Percentiles rank a stretch among this genome's conserved stretches.
phyloP scores from a whole-genome alignment of 2,113 vertebrate species.

The Neodon shergylaensis region DNA sequence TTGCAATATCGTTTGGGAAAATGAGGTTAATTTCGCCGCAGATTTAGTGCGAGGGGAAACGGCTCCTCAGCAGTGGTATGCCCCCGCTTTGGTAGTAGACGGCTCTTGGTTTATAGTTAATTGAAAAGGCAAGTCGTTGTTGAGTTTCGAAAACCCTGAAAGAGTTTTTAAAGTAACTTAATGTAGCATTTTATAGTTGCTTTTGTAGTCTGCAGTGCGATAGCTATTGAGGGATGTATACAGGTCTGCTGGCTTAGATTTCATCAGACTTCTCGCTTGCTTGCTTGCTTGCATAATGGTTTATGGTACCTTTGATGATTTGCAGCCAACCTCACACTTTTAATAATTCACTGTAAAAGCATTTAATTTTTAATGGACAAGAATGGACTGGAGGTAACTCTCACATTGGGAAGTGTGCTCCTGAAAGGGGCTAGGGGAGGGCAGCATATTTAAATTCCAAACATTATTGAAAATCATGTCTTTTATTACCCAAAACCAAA shows the following conservation, averaged over 20 bases:
- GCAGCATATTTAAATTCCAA: constrained; percentile 82
- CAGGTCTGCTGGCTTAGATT: constrained; percentile 79
- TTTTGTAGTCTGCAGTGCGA: constrained; percentile 73
- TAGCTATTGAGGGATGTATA: constrained; percentile 70
- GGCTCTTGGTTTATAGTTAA: constrained; percentile 74
- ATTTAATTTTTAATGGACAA: constrained; percentile 89
- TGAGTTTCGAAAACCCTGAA: constrained; percentile 82
- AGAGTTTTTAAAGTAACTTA: constrained; percentile 82
- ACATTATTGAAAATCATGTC: constrained; percentile 83
- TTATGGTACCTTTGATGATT: constrained; percentile 86
- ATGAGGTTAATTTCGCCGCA: constrained; percentile 64
- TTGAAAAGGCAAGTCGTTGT: constrained; percentile 80
- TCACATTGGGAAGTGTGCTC: constrained; percentile 80
- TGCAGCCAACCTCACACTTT: constrained; percentile 85
- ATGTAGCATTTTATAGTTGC: constrained; percentile 76
- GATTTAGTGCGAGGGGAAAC: constrained; percentile 57
- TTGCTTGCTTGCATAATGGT: constrained; percentile 75
- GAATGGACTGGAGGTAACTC: constrained; percentile 80
- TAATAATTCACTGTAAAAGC: constrained; percentile 87
- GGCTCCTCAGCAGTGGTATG: constrained; percentile 48
- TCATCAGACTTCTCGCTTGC: constrained; percentile 83
- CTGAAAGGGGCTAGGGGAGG: constrained; percentile 71
- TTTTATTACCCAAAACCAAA: constrained; percentile 85
- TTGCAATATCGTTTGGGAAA: constrained; percentile 61
- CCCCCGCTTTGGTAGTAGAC: constrained; percentile 38